Evolutionary conservation across 2,113 vertebrate genomes (phyloP).

Genomic region (Thunnus thynnus): DNA sequence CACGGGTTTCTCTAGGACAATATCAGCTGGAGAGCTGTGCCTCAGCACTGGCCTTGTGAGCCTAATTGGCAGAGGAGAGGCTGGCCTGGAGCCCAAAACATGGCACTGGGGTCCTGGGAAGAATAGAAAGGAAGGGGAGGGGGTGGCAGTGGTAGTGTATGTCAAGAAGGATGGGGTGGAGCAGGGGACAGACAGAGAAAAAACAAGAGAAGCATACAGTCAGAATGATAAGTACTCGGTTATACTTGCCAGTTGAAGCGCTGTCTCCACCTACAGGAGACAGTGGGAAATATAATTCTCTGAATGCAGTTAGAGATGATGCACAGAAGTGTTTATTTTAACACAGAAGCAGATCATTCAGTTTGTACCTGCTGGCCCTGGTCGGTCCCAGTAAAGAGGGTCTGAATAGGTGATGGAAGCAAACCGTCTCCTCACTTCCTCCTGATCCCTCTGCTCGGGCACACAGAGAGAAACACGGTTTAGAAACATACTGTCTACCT

Average conservation of each 20-base stretch:
- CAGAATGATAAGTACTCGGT: conserved; percentile 21
- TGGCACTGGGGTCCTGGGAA: conserved; percentile 65
- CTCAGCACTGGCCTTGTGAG: conserved; percentile 81
- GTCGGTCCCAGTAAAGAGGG: conserved; percentile 79
- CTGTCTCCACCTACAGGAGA: conserved; percentile 75
- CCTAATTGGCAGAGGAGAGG: conserved; percentile 87
- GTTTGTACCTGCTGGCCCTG: conserved; percentile 80
- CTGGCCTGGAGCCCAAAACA: conserved; percentile 68
- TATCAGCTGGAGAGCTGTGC: conserved; percentile 75
- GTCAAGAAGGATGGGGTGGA: conserved; percentile 1
- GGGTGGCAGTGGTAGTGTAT: not conserved
- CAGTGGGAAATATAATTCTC: not conserved
- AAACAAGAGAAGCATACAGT: conserved; percentile 17
- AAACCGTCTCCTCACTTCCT: conserved; percentile 90
- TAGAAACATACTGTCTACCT: not conserved
- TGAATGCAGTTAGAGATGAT: not conserved
- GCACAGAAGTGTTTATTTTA: not conserved
- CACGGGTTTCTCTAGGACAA: conserved; percentile 84
- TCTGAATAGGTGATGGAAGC: conserved; percentile 89
- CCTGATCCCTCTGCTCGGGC: conserved; percentile 88
- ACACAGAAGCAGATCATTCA: not conserved
- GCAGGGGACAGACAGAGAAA: conserved; percentile 15
- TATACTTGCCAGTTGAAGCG: conserved; percentile 2
- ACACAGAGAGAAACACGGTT: conserved; percentile 30
- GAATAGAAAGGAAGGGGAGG: conserved; percentile 18